Base-by-base conservation (phyloP, 2,113 vertebrate species). In the Reinhardtius hippoglossoides region DNA sequence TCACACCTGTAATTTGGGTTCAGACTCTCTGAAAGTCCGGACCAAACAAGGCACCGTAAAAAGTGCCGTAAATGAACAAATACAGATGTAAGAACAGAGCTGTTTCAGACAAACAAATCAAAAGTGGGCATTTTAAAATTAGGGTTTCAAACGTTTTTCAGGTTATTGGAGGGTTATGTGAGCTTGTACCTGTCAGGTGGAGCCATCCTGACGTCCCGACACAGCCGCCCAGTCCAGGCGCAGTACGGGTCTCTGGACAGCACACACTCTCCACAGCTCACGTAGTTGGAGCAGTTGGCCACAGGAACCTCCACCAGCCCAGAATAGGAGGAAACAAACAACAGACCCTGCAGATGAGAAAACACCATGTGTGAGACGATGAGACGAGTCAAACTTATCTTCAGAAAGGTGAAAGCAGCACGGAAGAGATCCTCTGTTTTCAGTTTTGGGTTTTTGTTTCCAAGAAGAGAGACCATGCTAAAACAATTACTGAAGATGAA, bases 201-300 rank as follows among this genome's bases (percentile, higher is more conserved):
- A 15, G 92, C 92, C 89, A 91, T 90, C 71, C 91, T 85, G 57
- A 90, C 8, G 9, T 84, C 94, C 18, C 4, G 92, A 80, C 97
- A 98, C 67, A 89, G 83, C 0, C 76, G 90, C n/a, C 90, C 88
- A 0, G 84, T 94, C 97, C 97, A 98, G 2, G 97, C 97, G 0
- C 97, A 98, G 93, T 97, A 97, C 0, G 97, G 97, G 80, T 98
- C 97, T 71, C 97, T 94, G 1, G 97, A 95, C 35, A 98, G 89
- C 68, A 98, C 84, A 0, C 97, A 98, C 68, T 98, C 97, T 1
- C 96, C 97, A 0, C 97, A 98, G 94, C 93, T 97, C 75, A 23
- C 91, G 83, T 98, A 97, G 68, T 97, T 93, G 77, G 95, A 96
- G 86, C 97, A 98, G 91, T 97, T 98, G 67, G 96, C 95, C 1